Base-by-base conservation (phyloP, 1,140 invertebrate genomes). In the Heliconius hewitsoni region DNA sequence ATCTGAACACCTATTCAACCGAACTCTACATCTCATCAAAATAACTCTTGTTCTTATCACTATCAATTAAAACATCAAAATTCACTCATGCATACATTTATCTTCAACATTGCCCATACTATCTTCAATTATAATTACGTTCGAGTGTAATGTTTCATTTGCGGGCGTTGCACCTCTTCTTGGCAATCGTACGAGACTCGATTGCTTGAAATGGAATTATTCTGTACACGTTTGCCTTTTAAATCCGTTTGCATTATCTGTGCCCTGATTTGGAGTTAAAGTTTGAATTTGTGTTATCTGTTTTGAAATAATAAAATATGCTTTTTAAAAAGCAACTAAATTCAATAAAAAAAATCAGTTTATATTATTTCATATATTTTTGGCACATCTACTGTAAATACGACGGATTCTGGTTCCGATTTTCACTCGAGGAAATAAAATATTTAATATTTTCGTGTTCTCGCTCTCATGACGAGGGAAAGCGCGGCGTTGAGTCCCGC, bases 241-340 rank as follows among this genome's bases (percentile, higher is more conserved):
- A 77, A 78, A 74, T 81, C 80, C 80, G 80, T 23, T 81, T 81
- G 52, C 80, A 81, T 81, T 81, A 81, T 81, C 76, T 73, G 76
- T 81, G 80, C 52, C 76, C 79, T 71, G 73, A 75, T 79, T 74
- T 73, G 46, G 66, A 55, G 55, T 73, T 79, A 74, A 74, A 74
- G 30, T 52, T 42, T 80, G 39, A 70, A 27, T 66, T 66, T 66
- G 27, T 66, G 27, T 66, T 66, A 30, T 66, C 60, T 66, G 60
- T 66, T 30, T 46, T 16, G 5, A 46, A 46, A 46, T 46, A 16
- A 16, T 13, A 46, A 16, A 13, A 1, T 46, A 46, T 46, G 13
- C 3, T 16, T 46, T 46, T 5, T 16, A 0, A 46, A 46, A 46
- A 4, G 4, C 0, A 0, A 16, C 3, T 46, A 46, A 16, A 16